Evolutionary conservation across 2,797 vertebrate genomes (phyloP).

Genomic region (Erpetoichthys calabaricus): DNA sequence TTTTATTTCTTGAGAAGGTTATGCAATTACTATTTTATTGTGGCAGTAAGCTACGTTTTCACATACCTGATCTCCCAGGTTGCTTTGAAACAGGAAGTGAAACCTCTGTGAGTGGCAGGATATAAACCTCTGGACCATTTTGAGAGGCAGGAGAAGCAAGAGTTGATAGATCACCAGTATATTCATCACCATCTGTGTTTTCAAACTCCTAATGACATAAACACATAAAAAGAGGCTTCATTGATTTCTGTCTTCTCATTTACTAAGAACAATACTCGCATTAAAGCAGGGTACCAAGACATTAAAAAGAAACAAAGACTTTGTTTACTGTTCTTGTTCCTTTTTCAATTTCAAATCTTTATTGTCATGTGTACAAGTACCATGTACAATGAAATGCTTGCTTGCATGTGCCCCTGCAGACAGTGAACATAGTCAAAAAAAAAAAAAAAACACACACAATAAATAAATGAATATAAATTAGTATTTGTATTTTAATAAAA

Average conservation of each 20-base stretch:
- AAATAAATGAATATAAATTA: too few species aligned
- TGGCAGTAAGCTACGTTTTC: neutral
- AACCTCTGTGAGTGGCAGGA: slow-evolving; percentile 83
- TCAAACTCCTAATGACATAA: slow-evolving; percentile 78
- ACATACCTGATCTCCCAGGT: slow-evolving; percentile 73
- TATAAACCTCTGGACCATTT: slow-evolving; percentile 76
- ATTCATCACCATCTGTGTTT: slow-evolving; percentile 80
- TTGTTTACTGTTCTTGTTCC: neutral
- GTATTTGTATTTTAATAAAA: too few species aligned
- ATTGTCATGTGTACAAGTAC: too few species aligned
- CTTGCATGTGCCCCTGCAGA: too few species aligned
- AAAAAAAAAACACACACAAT: too few species aligned
- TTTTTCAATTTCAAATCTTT: too few species aligned
- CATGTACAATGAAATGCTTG: too few species aligned
- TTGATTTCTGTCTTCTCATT: too few species aligned
- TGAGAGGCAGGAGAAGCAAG: slow-evolving; percentile 66
- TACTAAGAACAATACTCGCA: neutral
- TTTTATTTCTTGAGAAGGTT: too few species aligned
- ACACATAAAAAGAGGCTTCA: too few species aligned
- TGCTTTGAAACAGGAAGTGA: slow-evolving; percentile 78
- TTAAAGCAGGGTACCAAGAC: neutral
- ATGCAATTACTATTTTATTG: too few species aligned
- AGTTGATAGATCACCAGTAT: slow-evolving; percentile 57
- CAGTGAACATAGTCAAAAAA: too few species aligned
- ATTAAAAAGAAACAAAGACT: neutral